Conservation (phyloP, 2,888 invertebrate genomes). For the Ryuthela nishihirai region DNA sequence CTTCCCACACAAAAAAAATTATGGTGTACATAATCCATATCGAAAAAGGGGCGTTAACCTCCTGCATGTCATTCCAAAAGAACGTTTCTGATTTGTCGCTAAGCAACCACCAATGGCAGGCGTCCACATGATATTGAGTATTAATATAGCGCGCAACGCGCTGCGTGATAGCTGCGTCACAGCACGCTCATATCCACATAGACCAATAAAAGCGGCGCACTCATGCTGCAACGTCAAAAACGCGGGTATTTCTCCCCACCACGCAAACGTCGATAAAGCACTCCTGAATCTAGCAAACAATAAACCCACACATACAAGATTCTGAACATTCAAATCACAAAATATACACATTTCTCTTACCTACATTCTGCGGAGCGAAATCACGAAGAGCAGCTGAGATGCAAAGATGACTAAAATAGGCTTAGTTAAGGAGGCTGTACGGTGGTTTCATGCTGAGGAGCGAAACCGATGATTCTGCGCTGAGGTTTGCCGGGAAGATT, state of each 20-base stretch:
- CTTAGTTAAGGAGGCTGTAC: too few relatives aligned
- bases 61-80: slow-evolving; percentile 1
- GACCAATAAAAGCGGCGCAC: slow-evolving; percentile 19
- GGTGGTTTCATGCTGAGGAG: too few relatives aligned
- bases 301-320: too few relatives aligned
- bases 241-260: too few relatives aligned
- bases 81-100: slow-evolving; percentile 32
- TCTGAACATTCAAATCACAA: too few relatives aligned
- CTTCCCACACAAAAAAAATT: too few relatives aligned
- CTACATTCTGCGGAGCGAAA: too few relatives aligned
- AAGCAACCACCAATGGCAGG: slow-evolving; percentile 28
- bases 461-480: too few relatives aligned
- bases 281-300: not conserved
- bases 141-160: slow-evolving; percentile 21
- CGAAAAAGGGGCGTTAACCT: slow-evolving; percentile 31
- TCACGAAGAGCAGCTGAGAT: too few relatives aligned
- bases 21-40: slow-evolving; percentile 34
- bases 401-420: too few relatives aligned
- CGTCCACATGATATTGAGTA: slow-evolving; percentile 34
- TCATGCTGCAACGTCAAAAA: not conserved
- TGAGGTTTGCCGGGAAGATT: too few relatives aligned
- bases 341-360: too few relatives aligned
- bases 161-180: slow-evolving; percentile 7
- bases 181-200: slow-evolving; percentile 29
- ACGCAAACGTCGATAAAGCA: slow-evolving; percentile 2